A percentile compares a stretch with the other conserved stretches of the same genome.
Evolutionary conservation across 2,797 vertebrate species (phyloP).

Genomic region (Acanthurus leucopareius): DNA sequence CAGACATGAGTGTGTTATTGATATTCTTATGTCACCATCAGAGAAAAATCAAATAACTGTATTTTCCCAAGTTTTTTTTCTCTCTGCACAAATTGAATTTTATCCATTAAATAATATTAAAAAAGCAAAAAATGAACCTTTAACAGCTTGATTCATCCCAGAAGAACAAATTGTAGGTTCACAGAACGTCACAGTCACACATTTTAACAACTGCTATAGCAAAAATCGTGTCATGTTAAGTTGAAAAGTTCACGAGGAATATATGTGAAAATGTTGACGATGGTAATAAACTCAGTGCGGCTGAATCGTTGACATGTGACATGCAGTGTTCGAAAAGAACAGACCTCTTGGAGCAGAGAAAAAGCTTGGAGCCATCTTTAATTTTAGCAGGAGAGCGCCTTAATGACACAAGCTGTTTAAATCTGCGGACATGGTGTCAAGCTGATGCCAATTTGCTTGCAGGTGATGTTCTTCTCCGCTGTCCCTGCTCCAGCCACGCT

Average conservation of each 20-base stretch:
- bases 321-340: slow-evolving; percentile 50
- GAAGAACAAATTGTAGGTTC: neutral
- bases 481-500: slow-evolving; percentile 59
- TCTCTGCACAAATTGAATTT: neutral
- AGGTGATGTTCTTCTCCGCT: slow-evolving; percentile 69
- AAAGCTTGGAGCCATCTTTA: slow-evolving; percentile 68
- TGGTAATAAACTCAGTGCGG: slow-evolving; percentile 17
- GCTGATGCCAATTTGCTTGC: slow-evolving; percentile 77
- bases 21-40: neutral
- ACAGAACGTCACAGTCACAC: slow-evolving; percentile 7
- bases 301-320: slow-evolving; percentile 43
- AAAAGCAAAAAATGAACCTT: neutral
- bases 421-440: slow-evolving; percentile 72
- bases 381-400: slow-evolving; percentile 67
- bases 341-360: slow-evolving; percentile 53
- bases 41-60: neutral
- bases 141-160: slow-evolving; percentile 4
- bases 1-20: neutral
- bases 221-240: slow-evolving; percentile 1
- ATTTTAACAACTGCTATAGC: slow-evolving; percentile 13
- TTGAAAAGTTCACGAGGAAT: neutral
- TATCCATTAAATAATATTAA: neutral
- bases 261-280: slow-evolving; percentile 9
- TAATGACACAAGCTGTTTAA: slow-evolving; percentile 76
- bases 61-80: neutral